A percentile compares a stretch with the other conserved stretches of the same genome.
phyloP scores from a whole-genome alignment of 2,888 invertebrate species.

The Arctia plantaginis region DNA sequence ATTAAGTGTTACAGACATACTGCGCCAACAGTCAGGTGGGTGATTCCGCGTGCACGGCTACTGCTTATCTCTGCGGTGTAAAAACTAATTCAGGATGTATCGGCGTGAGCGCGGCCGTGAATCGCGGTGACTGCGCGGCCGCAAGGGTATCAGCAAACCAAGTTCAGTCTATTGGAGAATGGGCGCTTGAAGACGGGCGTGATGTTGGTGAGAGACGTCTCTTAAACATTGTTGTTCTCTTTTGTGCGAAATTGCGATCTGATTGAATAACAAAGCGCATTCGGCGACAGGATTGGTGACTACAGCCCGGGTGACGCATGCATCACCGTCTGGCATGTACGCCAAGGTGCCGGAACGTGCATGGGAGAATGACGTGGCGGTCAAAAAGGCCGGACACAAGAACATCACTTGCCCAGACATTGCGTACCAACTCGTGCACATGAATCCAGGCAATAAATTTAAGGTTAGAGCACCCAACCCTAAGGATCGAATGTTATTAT shows the following conservation, averaged over 20 bases:
- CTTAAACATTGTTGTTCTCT: background rate
- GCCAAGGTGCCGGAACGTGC: slow-evolving; percentile 89
- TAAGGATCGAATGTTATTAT: no score
- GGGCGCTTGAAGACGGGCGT: slow-evolving; percentile 86
- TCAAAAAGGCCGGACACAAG: slow-evolving; percentile 58
- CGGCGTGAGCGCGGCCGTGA: slow-evolving; percentile 89
- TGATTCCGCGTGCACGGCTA: slow-evolving; percentile 90
- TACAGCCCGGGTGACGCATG: slow-evolving; percentile 92
- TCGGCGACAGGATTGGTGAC: slow-evolving; percentile 88
- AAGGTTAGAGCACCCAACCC: slow-evolving; percentile 77
- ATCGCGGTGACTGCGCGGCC: slow-evolving; percentile 85
- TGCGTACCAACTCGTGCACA: slow-evolving; percentile 88
- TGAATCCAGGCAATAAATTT: slow-evolving; percentile 88
- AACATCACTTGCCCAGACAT: slow-evolving; percentile 83
- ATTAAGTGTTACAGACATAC: slow-evolving; percentile 74
- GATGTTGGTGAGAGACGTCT: slow-evolving; percentile 63
- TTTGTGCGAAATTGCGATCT: background rate
- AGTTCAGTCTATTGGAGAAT: slow-evolving; percentile 88
- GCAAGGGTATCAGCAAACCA: slow-evolving; percentile 81
- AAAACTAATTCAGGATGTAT: slow-evolving; percentile 86
- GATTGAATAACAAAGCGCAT: background rate
- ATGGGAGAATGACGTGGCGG: slow-evolving; percentile 90
- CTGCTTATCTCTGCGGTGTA: slow-evolving; percentile 89
- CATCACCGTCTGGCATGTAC: slow-evolving; percentile 90
- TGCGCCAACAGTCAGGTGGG: slow-evolving; percentile 88